Evolutionary conservation across 2,797 vertebrate species (phyloP).

Genomic region (Benthosema pterotum): DNA sequence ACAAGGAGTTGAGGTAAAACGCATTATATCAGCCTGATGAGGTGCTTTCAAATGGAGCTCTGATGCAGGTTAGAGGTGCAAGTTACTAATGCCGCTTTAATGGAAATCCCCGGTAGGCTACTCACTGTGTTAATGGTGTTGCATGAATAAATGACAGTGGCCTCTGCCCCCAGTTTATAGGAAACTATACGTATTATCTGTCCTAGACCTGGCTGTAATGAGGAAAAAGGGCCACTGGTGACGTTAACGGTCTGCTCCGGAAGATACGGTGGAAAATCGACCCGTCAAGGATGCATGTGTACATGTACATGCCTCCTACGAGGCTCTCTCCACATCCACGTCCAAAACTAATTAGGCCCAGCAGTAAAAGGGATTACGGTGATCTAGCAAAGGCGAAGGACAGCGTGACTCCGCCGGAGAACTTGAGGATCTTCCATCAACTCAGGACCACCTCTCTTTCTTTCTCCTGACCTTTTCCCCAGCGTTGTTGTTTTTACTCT

Average conservation of each 20-base stretch:
- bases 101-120: too few species aligned
- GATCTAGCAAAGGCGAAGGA: constrained; percentile 17
- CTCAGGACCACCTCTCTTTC: constrained; percentile 21
- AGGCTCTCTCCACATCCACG: constrained; percentile 18
- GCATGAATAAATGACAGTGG: constrained; percentile 47
- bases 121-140: too few species aligned
- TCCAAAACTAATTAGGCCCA: constrained; percentile 60
- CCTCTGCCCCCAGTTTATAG: constrained; percentile 26
- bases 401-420: background rate
- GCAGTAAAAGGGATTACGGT: constrained; percentile 38
- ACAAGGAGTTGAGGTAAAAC: too few species aligned
- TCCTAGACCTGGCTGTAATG: constrained; percentile 57
- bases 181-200: constrained; percentile 23
- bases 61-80: too few species aligned
- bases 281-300: constrained; percentile 18
- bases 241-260: constrained; percentile 38
- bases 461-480: constrained; percentile 48
- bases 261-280: constrained; percentile 20
- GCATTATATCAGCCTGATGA: too few species aligned
- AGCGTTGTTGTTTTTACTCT: constrained; percentile 43
- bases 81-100: too few species aligned
- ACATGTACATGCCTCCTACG: background rate
- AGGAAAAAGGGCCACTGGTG: constrained; percentile 49
- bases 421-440: constrained; percentile 34
- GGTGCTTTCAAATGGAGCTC: too few species aligned